These are phyloP conservation scores for Lomographa bimaculata DNA, from an alignment of 2,888 invertebrate genomes.

Conservation along the genomic window DNA sequence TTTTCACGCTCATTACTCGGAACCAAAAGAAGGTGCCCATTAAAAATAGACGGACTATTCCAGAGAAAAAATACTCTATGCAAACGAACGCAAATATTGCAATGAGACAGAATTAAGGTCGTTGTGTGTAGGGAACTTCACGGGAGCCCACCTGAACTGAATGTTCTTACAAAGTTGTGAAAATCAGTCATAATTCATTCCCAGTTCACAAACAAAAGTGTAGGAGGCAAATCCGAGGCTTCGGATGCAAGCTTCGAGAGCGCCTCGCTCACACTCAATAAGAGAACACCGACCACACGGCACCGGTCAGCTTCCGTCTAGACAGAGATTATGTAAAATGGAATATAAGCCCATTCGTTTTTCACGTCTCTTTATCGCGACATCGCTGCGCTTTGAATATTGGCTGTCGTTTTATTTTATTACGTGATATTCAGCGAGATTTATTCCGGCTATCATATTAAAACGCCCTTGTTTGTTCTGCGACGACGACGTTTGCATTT, in stretches of 20 bases:
- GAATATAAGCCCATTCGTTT: constrained; percentile 67
- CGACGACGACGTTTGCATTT: constrained; percentile 36
- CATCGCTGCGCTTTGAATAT: constrained; percentile 57
- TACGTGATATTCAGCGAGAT: constrained; percentile 50
- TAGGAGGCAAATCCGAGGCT: constrained; percentile 54
- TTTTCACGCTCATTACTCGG: constrained; percentile 30
- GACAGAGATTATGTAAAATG: constrained; percentile 78
- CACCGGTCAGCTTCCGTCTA: constrained; percentile 71
- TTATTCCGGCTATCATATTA: constrained; percentile 51
- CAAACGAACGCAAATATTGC: constrained; percentile 1
- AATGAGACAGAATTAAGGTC: constrained; percentile 17
- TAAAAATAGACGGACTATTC: constrained; percentile 16
- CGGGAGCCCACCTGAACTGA: constrained; percentile 50
- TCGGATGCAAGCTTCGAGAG: constrained; percentile 32
- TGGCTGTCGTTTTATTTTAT: constrained; percentile 62
- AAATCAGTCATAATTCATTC: constrained; percentile 57
- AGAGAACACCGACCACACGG: constrained; percentile 49
- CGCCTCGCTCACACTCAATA: constrained; percentile 44
- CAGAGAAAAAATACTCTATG: not conserved
- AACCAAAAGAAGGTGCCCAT: constrained; percentile 19
- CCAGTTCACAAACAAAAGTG: constrained; percentile 54
- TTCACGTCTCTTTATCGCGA: constrained; percentile 62
- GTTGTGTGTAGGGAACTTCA: constrained; percentile 23
- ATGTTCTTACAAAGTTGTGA: constrained; percentile 54
- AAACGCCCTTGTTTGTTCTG: constrained; percentile 48